Conservation (phyloP, 1,140 invertebrate species). For the Venustaconcha ellipsiformis region DNA sequence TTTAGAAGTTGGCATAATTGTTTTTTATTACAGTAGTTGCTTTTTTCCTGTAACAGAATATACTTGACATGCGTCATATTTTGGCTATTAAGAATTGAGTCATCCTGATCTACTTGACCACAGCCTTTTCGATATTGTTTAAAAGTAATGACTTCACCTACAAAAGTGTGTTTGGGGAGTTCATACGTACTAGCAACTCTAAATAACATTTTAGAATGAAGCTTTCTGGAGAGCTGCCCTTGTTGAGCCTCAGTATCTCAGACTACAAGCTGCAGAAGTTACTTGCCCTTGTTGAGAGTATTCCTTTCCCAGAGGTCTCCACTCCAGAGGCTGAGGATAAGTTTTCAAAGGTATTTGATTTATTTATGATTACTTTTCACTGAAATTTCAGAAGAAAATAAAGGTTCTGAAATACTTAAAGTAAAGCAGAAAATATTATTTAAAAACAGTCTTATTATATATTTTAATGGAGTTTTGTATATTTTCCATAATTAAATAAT, state of each 20-base stretch:
- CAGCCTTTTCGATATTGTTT: background rate
- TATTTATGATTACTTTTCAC: no score
- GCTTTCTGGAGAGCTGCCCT: conserved; percentile 69
- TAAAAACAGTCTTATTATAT: no score
- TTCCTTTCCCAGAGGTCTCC: conserved; percentile 76
- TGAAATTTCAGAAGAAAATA: no score
- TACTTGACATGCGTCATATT: no score
- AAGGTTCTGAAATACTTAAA: no score
- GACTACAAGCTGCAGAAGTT: conserved; percentile 72
- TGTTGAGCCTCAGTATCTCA: conserved; percentile 69
- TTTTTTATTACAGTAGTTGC: no score
- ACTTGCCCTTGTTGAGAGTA: conserved; percentile 69
- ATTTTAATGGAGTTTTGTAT: no score
- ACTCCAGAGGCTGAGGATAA: conserved; percentile 37
- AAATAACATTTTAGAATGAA: conserved; percentile 61
- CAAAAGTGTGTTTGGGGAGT: background rate
- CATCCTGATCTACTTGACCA: background rate
- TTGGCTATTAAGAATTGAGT: no score
- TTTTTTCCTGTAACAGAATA: no score
- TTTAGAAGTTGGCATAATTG: no score
- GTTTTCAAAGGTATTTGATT: conserved; percentile 34
- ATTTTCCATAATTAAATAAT: no score
- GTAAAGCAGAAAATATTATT: no score
- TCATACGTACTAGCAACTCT: background rate
- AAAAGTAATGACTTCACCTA: background rate